phyloP scores from a whole-genome alignment of 2,113 vertebrate genomes.

The cattle (Bos taurus) region DNA sequence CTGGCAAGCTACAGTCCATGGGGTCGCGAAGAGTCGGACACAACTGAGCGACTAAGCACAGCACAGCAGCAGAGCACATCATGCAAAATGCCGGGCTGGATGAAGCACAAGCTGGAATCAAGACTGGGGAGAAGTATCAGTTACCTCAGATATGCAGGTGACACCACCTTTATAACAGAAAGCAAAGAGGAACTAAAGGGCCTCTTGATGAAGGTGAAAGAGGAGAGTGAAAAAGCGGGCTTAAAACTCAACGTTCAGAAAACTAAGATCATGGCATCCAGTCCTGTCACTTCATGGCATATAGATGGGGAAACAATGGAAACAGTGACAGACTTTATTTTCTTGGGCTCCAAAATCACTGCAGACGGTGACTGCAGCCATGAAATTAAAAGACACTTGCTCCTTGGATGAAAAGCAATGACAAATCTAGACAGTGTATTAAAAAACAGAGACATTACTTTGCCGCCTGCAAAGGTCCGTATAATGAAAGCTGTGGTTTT shows the following conservation, averaged over 20 bases:
- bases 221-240: not conserved
- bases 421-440: not conserved
- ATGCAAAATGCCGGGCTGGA: fast-evolving
- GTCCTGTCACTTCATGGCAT: not conserved
- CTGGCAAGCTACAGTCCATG: not conserved
- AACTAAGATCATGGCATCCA: not conserved
- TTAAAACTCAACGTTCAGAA: not conserved
- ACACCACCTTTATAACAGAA: not conserved
- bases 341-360: not conserved
- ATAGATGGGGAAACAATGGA: not conserved
- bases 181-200: not conserved
- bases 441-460: not conserved
- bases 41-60: not conserved
- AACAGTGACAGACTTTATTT: not conserved
- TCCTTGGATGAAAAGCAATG: not conserved
- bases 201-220: not conserved
- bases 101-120: fast-evolving
- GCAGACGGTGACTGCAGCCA: not conserved
- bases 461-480: not conserved
- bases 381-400: not conserved
- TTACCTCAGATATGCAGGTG: not conserved
- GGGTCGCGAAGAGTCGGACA: fast-evolving
- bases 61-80: fast-evolving
- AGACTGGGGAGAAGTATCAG: not conserved
- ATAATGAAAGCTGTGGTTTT: not conserved